phyloP scores from a whole-genome alignment of 2,888 invertebrate species.

The Monoplex corrugatus region DNA sequence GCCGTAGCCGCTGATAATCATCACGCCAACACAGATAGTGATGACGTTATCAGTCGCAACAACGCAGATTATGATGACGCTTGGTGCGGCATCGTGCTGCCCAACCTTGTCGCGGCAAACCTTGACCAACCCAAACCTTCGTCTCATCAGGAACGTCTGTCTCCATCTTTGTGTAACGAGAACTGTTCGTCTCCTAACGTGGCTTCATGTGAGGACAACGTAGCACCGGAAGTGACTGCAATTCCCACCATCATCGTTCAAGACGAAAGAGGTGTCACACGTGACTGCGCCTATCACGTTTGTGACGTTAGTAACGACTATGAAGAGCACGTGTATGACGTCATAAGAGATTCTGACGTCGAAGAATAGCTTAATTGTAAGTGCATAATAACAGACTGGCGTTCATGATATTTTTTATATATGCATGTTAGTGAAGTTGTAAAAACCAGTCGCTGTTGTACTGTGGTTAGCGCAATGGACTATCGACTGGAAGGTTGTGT shows the following conservation, averaged over 20 bases:
- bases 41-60: background rate
- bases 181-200: too few relatives aligned
- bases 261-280: background rate
- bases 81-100: background rate
- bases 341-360: background rate
- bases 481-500: too few relatives aligned
- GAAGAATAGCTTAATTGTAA: background rate
- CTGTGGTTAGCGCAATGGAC: too few relatives aligned
- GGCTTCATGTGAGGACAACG: too few relatives aligned
- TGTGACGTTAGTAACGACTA: background rate
- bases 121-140: background rate
- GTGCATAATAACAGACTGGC: too few relatives aligned
- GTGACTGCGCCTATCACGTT: background rate
- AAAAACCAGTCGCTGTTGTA: too few relatives aligned
- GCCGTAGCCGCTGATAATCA: background rate
- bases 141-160: background rate
- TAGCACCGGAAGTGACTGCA: background rate
- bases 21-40: background rate
- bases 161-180: too few relatives aligned
- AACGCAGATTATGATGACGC: conserved; percentile 2
- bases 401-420: too few relatives aligned
- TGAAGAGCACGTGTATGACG: background rate
- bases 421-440: too few relatives aligned
- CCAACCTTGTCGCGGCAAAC: background rate
- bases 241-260: background rate